phyloP scores from a whole-genome alignment of 2,888 invertebrate species.

The Chloroclystis v-ata region DNA sequence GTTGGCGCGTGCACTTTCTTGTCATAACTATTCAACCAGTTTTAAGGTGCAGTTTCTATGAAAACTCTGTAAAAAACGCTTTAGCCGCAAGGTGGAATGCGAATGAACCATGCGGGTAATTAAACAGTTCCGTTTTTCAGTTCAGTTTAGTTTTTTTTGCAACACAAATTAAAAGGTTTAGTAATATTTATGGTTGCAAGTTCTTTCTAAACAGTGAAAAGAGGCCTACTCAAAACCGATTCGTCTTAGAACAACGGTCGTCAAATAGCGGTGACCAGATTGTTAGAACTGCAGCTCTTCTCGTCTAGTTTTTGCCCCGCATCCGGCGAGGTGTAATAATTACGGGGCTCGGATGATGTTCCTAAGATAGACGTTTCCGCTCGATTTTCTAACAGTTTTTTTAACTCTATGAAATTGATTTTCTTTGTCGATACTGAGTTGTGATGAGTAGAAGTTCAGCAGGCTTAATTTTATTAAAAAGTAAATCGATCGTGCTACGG shows the following conservation, averaged over 20 bases:
- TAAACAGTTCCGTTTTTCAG: too few species aligned
- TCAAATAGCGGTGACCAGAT: not conserved
- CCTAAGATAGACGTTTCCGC: conserved; percentile 50
- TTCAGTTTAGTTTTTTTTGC: too few species aligned
- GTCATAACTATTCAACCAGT: conserved; percentile 10
- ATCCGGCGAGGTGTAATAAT: conserved; percentile 59
- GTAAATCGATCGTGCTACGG: too few species aligned
- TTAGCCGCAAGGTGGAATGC: too few species aligned
- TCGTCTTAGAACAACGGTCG: not conserved
- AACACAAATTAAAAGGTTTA: too few species aligned
- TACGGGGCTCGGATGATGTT: conserved; percentile 42
- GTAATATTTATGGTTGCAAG: too few species aligned
- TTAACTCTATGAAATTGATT: conserved; percentile 12
- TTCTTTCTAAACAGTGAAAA: too few species aligned
- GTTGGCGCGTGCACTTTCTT: conserved; percentile 21
- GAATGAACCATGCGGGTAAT: too few species aligned
- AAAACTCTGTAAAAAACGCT: not conserved
- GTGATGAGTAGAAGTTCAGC: too few species aligned
- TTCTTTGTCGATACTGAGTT: not conserved
- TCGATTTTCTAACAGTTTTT: conserved; percentile 36
- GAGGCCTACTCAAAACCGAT: too few species aligned
- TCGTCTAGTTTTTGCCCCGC: conserved; percentile 53
- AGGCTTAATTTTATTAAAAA: too few species aligned
- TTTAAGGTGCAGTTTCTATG: not conserved
- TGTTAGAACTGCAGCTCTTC: conserved; percentile 6